Percentiles rank a stretch among this genome's conserved stretches.
These are phyloP conservation scores for Micronycteris hirsuta DNA, from an alignment of 2,113 vertebrate species.

Conservation along the genomic window DNA sequence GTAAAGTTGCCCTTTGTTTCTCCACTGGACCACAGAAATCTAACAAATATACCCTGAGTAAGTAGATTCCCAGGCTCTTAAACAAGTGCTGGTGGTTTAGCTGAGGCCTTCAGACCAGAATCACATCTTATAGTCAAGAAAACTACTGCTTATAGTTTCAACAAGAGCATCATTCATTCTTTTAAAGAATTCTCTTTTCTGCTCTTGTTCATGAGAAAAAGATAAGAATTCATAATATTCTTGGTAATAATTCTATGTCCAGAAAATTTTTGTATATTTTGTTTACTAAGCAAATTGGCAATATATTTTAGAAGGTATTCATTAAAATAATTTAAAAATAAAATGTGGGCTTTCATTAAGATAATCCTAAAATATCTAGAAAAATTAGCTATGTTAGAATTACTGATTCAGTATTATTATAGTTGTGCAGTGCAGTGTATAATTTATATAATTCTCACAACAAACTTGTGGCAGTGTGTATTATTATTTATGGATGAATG, in stretches of 20 bases:
- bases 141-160: not conserved
- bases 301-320: not conserved
- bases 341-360: not conserved
- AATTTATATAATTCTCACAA: not conserved
- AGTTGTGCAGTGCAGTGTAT: not conserved
- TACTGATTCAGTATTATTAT: not conserved
- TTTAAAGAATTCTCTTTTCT: not conserved
- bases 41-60: not conserved
- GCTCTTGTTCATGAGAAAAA: not conserved
- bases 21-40: not conserved
- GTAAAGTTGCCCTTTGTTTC: not conserved
- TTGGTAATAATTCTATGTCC: not conserved
- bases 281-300: not conserved
- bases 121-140: not conserved
- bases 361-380: not conserved
- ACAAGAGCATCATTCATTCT: not conserved
- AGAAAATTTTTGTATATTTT: not conserved
- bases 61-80: not conserved
- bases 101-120: not conserved
- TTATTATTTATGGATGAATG: not conserved
- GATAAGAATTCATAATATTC: not conserved
- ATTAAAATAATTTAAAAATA: not conserved
- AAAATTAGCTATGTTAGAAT: not conserved
- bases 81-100: not conserved
- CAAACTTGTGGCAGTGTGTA: not conserved